A percentile compares a stretch with the other conserved stretches of the same genome.
phyloP scores from a whole-genome alignment of 2,797 vertebrate genomes.

The Sciaenops ocellatus region DNA sequence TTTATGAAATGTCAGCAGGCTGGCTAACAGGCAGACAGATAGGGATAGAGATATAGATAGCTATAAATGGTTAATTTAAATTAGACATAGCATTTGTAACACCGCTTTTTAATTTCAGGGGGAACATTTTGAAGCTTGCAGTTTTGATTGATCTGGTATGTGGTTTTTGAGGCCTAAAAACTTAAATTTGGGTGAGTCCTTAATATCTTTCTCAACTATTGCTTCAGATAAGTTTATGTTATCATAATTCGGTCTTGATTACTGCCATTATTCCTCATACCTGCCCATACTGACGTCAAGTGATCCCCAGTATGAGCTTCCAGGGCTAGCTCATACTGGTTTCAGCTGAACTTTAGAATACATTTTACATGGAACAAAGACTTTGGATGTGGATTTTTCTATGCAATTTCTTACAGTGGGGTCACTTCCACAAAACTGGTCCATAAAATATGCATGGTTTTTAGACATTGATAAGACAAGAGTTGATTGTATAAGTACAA shows the following conservation, averaged over 20 bases:
- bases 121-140: not conserved
- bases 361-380: not conserved
- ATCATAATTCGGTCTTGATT: not conserved
- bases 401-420: not conserved
- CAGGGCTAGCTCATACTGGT: too few relatives aligned
- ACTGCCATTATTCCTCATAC: not conserved
- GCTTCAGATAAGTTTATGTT: too few relatives aligned
- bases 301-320: too few relatives aligned
- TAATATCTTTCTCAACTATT: not conserved
- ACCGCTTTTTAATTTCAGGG: not conserved
- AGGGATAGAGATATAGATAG: not conserved
- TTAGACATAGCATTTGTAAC: not conserved
- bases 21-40: conserved; percentile 43
- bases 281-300: not conserved
- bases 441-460: too few relatives aligned
- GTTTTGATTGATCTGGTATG: not conserved
- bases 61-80: conserved; percentile 9
- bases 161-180: not conserved
- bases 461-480: too few relatives aligned
- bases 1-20: conserved; percentile 60
- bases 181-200: not conserved
- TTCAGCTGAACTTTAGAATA: too few relatives aligned
- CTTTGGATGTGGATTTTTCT: not conserved
- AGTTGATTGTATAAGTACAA: too few relatives aligned
- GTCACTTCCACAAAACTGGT: not conserved